Conservation (phyloP, 1,140 invertebrate genomes). For the Cotesia chilonis region DNA sequence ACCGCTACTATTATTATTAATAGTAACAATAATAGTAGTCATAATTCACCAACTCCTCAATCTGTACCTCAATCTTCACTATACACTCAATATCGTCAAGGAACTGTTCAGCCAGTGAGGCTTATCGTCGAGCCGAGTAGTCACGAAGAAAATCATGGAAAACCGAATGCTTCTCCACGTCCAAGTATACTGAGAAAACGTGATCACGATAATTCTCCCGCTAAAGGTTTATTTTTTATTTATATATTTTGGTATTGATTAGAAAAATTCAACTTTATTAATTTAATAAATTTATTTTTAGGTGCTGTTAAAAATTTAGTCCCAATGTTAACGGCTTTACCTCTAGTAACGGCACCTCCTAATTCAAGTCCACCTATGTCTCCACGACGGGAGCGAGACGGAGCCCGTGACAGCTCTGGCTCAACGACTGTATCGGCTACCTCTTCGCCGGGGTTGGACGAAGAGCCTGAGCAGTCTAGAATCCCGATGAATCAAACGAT, state of each 20-base stretch:
- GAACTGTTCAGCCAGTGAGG: constrained; percentile 56
- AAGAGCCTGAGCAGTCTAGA: constrained; percentile 67
- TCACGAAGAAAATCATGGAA: constrained; percentile 63
- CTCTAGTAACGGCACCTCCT: constrained; percentile 59
- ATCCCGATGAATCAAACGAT: constrained; percentile 56
- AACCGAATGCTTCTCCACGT: constrained; percentile 72
- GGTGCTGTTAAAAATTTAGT: constrained; percentile 69
- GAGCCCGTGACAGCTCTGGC: constrained; percentile 69
- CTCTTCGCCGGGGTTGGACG: constrained; percentile 76
- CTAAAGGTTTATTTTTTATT: constrained; percentile 61
- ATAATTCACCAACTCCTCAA: constrained; percentile 40
- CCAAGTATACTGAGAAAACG: constrained; percentile 76
- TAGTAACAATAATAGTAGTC: constrained; percentile 38
- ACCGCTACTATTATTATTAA: constrained; percentile 48
- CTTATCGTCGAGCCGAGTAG: constrained; percentile 56
- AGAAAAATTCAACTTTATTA: neutral
- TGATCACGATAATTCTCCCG: constrained; percentile 69
- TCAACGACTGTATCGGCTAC: constrained; percentile 81
- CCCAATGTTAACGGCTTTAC: constrained; percentile 68
- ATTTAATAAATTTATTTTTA: constrained; percentile 34
- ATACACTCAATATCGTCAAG: constrained; percentile 59
- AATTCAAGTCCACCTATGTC: constrained; percentile 63
- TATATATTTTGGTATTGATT: constrained; percentile 9
- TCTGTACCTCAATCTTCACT: constrained; percentile 40
- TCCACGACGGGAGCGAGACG: constrained; percentile 62